Base-by-base conservation (phyloP, 30 jellyfish, hydroid and myxozoan species). In the Pelagia noctiluca region DNA sequence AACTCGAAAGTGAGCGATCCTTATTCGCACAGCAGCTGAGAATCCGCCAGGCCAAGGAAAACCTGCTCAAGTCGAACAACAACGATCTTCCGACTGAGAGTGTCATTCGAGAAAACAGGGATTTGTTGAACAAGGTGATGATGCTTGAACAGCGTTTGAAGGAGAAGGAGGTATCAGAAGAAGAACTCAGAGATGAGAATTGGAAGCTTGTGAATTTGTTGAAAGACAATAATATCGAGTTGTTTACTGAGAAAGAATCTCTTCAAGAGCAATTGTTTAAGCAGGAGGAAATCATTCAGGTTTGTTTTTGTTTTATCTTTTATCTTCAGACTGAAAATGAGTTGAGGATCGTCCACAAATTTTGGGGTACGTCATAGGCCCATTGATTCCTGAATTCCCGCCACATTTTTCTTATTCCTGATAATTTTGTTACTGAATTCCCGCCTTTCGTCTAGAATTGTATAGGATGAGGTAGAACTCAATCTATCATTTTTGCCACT, bases 201-300 rank as follows among this genome's bases (percentile, higher is more conserved):
- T 69, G 86, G 85, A 61, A 87, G 19, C 54, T 88, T 49, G 90
- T 88, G 65, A 73, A 75, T 37, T 34, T 88, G 32, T 37, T 88
- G 52, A 79, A 88, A 50, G 91, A 88, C 46, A 79, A 78, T 73
- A 88, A 72, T 63, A 66, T 79, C 16, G 97, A 88, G 72, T 21
- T 79, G 86, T 35, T 69, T 8, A 61, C 78, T 10, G 97, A 88
- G 82, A 88, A 88, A 60, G 90, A 64, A 21, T 50, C 68, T 0
- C 63, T 88, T 23, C 93, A 88, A 64, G 82, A 75, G 72, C 93
- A 88, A 81, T 69, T 88, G 11, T 47, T 63, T 26, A 79, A 80
- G 37, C 97, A 88, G 47, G 97, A 88, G 34, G 93, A 88, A 5
- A 88, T 79, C 4, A 74, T 88, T 0, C 92, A 71, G 90, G 97